Evolutionary conservation across 2,797 vertebrate species (phyloP).

Genomic region (Rallus crepitans): DNA sequence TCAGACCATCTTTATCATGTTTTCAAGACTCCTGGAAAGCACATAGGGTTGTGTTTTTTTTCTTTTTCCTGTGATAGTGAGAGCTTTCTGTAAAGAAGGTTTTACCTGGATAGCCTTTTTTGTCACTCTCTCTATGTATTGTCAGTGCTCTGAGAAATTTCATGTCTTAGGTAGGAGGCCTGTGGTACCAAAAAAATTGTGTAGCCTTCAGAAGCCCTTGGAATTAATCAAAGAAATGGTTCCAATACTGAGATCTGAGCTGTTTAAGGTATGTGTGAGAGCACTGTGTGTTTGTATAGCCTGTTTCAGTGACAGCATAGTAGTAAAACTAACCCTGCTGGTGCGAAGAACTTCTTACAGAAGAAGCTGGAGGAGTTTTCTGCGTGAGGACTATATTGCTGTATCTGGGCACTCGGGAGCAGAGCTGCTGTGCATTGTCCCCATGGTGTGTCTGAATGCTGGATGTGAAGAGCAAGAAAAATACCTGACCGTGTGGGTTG

Average conservation of each 20-base stretch:
- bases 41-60: background rate
- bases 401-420: background rate
- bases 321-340: background rate
- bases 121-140: background rate
- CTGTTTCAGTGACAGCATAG: background rate
- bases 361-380: background rate
- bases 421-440: background rate
- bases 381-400: background rate
- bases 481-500: background rate
- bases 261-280: background rate
- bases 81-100: background rate
- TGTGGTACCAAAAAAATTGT: background rate
- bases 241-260: background rate
- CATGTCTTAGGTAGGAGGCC: background rate
- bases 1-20: background rate
- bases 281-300: background rate
- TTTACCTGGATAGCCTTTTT: background rate
- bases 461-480: background rate
- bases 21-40: background rate
- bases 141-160: background rate
- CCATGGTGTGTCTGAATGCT: fast-evolving
- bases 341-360: background rate
- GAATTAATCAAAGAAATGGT: background rate
- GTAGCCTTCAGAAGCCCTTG: background rate
- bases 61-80: background rate